These are phyloP conservation scores for Rhinichthys osculus DNA, from an alignment of 2,797 vertebrate species.

Conservation along the genomic window DNA sequence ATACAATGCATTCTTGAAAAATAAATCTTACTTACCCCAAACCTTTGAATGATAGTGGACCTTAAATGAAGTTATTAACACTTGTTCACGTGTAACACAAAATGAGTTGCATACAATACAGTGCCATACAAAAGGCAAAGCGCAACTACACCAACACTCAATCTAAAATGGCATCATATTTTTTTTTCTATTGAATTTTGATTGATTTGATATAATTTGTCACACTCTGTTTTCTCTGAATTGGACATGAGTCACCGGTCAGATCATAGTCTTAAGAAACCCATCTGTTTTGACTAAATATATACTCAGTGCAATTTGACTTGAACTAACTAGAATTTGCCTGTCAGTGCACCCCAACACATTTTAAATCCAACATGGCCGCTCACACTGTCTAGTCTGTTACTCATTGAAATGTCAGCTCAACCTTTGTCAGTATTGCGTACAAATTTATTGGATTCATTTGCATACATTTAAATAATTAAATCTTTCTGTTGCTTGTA, in stretches of 20 bases:
- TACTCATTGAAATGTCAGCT: slow-evolving; percentile 20
- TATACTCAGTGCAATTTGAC: not conserved
- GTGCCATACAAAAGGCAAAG: not conserved
- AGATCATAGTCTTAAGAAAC: not conserved
- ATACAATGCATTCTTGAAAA: not conserved
- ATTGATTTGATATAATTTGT: not conserved
- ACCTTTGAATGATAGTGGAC: not conserved
- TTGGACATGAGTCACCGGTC: not conserved
- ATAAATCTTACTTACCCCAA: not conserved
- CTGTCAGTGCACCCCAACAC: not conserved
- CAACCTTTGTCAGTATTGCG: slow-evolving; percentile 32
- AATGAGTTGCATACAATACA: not conserved
- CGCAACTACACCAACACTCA: not conserved
- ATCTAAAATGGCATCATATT: not conserved
- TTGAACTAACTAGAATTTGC: not conserved
- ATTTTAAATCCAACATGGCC: slow-evolving; percentile 12
- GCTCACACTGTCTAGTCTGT: not conserved
- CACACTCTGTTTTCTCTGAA: not conserved
- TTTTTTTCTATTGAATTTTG: not conserved
- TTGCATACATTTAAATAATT: slow-evolving; percentile 35
- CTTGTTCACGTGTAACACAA: not conserved
- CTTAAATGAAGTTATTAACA: not conserved
- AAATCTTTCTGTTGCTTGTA: not conserved
- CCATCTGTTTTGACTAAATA: not conserved
- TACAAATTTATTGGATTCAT: slow-evolving; percentile 13